phyloP scores from a whole-genome alignment of 2,113 vertebrate genomes.

The Salvelinus alpinus region DNA sequence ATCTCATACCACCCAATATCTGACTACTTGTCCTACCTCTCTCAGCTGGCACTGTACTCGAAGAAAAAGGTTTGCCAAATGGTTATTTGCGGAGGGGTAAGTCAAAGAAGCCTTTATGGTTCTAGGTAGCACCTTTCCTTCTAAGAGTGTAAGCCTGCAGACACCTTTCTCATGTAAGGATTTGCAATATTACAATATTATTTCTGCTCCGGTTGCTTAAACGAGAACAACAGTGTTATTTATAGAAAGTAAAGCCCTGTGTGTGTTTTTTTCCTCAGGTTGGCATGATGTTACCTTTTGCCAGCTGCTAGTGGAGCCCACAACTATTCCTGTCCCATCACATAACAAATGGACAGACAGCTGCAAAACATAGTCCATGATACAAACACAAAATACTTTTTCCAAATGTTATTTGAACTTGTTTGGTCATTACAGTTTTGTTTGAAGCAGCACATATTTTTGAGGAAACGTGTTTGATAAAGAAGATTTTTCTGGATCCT shows the following conservation, averaged over 20 bases:
- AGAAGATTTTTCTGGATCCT: neutral
- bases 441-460: neutral
- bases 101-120: neutral
- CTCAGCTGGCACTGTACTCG: neutral
- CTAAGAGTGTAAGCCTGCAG: no score
- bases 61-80: neutral
- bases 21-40: constrained; percentile 27
- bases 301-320: neutral
- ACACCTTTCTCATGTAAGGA: no score
- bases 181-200: constrained; percentile 17
- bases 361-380: neutral
- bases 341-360: neutral
- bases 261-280: constrained; percentile 9
- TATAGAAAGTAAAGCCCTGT: constrained; percentile 22
- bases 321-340: constrained; percentile 8
- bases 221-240: constrained; percentile 34
- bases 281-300: constrained; percentile 9
- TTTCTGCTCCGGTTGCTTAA: constrained; percentile 49
- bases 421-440: neutral
- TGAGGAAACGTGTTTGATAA: neutral
- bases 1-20: constrained; percentile 18
- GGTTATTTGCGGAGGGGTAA: constrained; percentile 9
- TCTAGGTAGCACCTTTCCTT: neutral
- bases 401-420: no score
- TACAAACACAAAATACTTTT: neutral